These are phyloP conservation scores for Chascanopsetta lugubris DNA, from an alignment of 2,113 vertebrate species.

Conservation along the genomic window DNA sequence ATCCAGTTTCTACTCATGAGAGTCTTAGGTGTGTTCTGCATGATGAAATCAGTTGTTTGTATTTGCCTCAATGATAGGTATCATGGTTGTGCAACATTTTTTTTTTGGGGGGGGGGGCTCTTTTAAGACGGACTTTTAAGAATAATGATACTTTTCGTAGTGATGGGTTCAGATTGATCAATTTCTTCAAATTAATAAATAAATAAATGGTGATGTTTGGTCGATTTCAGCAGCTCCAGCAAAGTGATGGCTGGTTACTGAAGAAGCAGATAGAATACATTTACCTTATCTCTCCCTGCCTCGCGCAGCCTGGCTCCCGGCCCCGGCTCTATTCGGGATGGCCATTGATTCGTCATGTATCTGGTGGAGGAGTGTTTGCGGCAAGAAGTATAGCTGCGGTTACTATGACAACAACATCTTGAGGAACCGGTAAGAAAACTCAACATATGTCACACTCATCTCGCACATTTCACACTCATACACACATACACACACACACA, in stretches of 20 bases:
- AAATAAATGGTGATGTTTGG: background rate
- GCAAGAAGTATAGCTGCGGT: conserved; percentile 81
- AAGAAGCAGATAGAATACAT: no score
- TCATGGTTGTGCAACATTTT: background rate
- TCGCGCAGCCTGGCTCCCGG: conserved; percentile 89
- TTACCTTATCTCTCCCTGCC: conserved; percentile 1
- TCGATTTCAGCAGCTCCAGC: no score
- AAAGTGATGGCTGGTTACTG: no score
- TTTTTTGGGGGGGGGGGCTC: no score
- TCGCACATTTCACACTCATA: background rate
- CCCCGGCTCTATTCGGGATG: conserved; percentile 89
- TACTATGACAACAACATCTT: conserved; percentile 92
- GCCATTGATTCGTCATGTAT: conserved; percentile 92
- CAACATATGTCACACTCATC: background rate
- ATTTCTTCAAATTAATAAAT: background rate
- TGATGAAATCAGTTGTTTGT: background rate
- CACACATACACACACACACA: no score
- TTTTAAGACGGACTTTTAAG: background rate
- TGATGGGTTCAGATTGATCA: background rate
- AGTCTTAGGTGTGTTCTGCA: conserved; percentile 87
- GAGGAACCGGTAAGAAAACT: conserved; percentile 84
- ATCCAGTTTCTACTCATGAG: conserved; percentile 95
- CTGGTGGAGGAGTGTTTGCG: conserved; percentile 85
- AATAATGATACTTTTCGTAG: no score
- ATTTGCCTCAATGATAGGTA: background rate